These are phyloP conservation scores for Priocnemis perturbator DNA, from an alignment of 2,888 invertebrate genomes.

Conservation along the genomic window DNA sequence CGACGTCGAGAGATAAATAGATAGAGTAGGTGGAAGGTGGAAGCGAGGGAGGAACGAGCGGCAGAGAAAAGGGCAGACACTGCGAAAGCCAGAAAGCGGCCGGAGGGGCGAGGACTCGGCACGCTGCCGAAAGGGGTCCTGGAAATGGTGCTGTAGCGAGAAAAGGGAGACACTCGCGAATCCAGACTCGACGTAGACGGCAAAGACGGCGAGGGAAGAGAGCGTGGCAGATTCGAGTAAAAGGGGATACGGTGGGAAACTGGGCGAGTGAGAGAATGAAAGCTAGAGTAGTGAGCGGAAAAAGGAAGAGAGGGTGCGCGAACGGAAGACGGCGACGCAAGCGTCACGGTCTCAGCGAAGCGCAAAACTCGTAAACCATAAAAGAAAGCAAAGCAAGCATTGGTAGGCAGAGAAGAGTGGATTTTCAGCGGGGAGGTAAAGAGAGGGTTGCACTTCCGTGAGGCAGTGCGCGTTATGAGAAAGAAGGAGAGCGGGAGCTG, in stretches of 20 bases:
- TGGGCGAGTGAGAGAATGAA: background rate
- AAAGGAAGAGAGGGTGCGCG: background rate
- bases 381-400: background rate
- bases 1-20: conserved; percentile 17
- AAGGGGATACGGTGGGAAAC: background rate
- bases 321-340: background rate
- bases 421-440: no score
- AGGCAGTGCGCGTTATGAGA: background rate
- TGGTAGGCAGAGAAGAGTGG: conserved; percentile 3
- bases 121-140: background rate
- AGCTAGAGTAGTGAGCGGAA: background rate
- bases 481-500: conserved; percentile 6
- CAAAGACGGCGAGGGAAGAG: background rate
- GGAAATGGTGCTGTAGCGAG: conserved; percentile 6
- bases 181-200: background rate
- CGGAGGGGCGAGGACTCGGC: conserved; percentile 1
- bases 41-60: background rate
- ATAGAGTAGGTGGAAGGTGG: background rate
- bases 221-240: background rate
- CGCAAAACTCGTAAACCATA: conserved; percentile 13
- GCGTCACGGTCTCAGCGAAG: conserved; percentile 10
- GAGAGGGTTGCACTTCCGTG: conserved; percentile 2
- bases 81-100: conserved; percentile 8
- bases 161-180: background rate
- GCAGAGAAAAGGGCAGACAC: conserved; percentile 1